Base-by-base conservation (phyloP, 2,888 invertebrate genomes). In the Antitype chi region DNA sequence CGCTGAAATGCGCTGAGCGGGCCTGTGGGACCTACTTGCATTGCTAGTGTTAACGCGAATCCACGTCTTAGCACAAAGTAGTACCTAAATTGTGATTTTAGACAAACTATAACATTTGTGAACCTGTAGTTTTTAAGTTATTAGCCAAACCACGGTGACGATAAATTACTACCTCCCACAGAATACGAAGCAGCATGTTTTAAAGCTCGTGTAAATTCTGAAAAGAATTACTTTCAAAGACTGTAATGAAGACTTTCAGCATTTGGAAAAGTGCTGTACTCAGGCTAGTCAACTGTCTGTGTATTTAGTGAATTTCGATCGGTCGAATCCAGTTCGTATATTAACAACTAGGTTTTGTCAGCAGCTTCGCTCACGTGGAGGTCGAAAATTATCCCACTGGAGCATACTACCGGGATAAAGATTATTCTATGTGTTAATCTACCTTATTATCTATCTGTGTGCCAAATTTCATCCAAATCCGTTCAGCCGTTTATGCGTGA, bases 11-110 rank as follows among this genome's bases (percentile, higher is more conserved):
- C 47, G 52, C 43, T 38, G 52, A 47, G 47, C 23, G 60, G 38
- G 73, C 84, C 80, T 57, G 43, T 47, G 87, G 83, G 87, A 74
- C 84, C 70, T 9, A 53, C 66, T 55, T 23, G 57, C 68, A 62
- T 67, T 47, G 23, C 55, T 55, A 73, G 63, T 72, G 77, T 70
- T 82, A 62, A 70, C 52, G n/a, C 1, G 13, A 66, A 80, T 70
- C 47, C 49, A 49, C 20, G 17, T 15, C 67, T 32, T n/a, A 53
- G 32, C 32, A 32, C 67, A 52, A 53, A 68, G 13, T 55, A 32
- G 23, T 32, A 7, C 3, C n/a, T n/a, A n/a, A n/a, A 32, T 57
- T n/a, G 0, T 32, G 17, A n/a, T 32, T 57, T 32, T 32, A 55
- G 9, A 67, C 23, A 28, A 67, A 23, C 23, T 23, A 6, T 17